Evolutionary conservation across 2,797 vertebrate species (phyloP).

Genomic region (Lemur catta): DNA sequence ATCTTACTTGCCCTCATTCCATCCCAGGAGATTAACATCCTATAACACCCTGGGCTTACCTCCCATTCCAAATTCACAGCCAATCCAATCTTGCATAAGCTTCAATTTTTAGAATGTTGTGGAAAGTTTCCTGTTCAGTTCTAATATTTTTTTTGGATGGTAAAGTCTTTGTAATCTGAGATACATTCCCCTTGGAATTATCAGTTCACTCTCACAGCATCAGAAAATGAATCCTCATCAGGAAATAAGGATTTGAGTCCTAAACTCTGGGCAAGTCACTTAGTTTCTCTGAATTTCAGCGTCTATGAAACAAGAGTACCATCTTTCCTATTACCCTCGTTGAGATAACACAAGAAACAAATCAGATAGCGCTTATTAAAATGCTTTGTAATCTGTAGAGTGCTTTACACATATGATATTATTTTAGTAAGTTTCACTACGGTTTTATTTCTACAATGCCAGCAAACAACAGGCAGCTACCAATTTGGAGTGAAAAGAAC

Average conservation of each 20-base stretch:
- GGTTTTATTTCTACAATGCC: neutral
- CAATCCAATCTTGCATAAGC: neutral
- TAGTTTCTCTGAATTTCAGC: neutral
- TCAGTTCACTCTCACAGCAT: neutral
- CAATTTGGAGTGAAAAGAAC: neutral
- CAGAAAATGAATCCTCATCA: neutral
- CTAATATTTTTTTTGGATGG: neutral
- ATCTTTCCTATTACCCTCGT: neutral
- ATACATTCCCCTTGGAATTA: neutral
- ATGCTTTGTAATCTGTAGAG: neutral
- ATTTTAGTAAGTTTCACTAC: neutral
- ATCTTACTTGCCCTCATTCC: neutral
- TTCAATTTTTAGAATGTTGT: neutral
- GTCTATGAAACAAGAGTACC: neutral
- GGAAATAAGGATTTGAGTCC: neutral
- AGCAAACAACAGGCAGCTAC: neutral
- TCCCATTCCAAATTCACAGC: neutral
- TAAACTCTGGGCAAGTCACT: neutral
- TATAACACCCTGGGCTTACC: neutral
- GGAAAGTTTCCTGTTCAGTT: neutral
- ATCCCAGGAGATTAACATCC: neutral
- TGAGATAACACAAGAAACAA: neutral
- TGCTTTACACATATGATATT: neutral
- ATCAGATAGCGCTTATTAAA: neutral
- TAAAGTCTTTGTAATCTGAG: neutral